These are phyloP conservation scores for Hestina assimilis DNA, from an alignment of 1,140 invertebrate genomes.

Conservation along the genomic window DNA sequence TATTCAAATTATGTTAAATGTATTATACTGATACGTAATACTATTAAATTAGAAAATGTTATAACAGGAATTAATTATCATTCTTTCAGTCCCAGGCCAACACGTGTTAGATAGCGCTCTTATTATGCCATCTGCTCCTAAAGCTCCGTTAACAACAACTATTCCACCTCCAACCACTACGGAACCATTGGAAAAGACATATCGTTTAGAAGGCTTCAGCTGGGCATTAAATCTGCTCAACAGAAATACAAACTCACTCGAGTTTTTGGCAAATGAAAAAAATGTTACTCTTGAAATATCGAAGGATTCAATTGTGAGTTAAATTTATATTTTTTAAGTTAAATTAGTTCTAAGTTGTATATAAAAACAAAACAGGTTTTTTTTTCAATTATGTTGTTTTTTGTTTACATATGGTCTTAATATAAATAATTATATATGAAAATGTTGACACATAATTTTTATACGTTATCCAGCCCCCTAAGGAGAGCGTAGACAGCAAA, in stretches of 20 bases:
- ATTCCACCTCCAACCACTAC: background rate
- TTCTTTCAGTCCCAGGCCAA: too few species aligned
- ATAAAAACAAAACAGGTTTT: too few species aligned
- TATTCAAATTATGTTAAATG: too few species aligned
- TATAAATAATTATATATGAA: too few species aligned
- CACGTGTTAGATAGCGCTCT: too few species aligned
- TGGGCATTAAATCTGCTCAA: conserved; percentile 41
- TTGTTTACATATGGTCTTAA: too few species aligned
- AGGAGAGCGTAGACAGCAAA: background rate
- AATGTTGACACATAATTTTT: too few species aligned
- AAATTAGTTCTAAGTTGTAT: background rate
- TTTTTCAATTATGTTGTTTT: too few species aligned
- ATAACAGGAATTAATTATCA: too few species aligned
- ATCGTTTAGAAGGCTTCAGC: conserved; percentile 34
- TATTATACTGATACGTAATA: too few species aligned
- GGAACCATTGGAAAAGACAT: conserved; percentile 14
- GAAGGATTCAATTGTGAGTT: conserved; percentile 38
- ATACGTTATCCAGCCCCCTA: background rate
- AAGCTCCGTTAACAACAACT: background rate
- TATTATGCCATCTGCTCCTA: background rate
- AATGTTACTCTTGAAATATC: conserved; percentile 40
- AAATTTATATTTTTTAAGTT: background rate
- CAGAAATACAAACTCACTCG: conserved; percentile 23
- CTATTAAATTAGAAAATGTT: too few species aligned
- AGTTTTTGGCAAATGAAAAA: conserved; percentile 38